These are phyloP conservation scores for Patella caerulea DNA, from an alignment of 2,888 invertebrate species.

Conservation along the genomic window DNA sequence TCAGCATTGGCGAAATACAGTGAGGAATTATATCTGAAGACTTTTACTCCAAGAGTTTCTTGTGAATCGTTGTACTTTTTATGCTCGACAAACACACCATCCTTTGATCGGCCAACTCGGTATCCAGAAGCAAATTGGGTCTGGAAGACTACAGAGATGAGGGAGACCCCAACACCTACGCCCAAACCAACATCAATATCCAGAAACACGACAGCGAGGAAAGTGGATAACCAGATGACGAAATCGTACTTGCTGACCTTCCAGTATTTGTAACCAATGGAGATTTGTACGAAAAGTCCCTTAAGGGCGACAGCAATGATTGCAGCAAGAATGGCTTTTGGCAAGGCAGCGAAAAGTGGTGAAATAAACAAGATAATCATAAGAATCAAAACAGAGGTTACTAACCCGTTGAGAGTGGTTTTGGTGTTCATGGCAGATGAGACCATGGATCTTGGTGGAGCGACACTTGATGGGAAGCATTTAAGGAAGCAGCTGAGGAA, in stretches of 20 bases:
- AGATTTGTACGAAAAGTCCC: constrained; percentile 77
- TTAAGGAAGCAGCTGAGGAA: constrained; percentile 69
- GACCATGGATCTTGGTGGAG: constrained; percentile 68
- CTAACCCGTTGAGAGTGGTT: constrained; percentile 58
- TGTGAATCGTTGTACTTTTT: constrained; percentile 53
- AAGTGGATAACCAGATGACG: constrained; percentile 70
- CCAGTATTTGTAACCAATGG: constrained; percentile 82
- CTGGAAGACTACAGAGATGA: constrained; percentile 64
- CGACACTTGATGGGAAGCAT: constrained; percentile 72
- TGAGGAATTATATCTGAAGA: constrained; percentile 66
- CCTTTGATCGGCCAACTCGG: constrained; percentile 57
- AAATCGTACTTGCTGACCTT: constrained; percentile 84
- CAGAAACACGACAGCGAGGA: constrained; percentile 59
- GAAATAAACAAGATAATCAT: constrained; percentile 64
- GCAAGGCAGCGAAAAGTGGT: constrained; percentile 64
- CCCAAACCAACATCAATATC: constrained; percentile 67
- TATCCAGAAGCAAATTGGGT: constrained; percentile 62
- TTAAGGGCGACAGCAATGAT: constrained; percentile 72
- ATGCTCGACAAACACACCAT: constrained; percentile 54
- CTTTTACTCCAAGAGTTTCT: constrained; percentile 59
- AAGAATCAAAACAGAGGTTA: constrained; percentile 62
- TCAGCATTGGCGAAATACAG: constrained; percentile 69
- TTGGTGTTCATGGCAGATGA: constrained; percentile 66
- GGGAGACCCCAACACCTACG: constrained; percentile 62
- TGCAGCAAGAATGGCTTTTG: constrained; percentile 69